Percentiles rank a stretch among this genome's conserved stretches.
phyloP scores from a whole-genome alignment of 1,140 invertebrate genomes.

The Leptestheria dahalacensis region DNA sequence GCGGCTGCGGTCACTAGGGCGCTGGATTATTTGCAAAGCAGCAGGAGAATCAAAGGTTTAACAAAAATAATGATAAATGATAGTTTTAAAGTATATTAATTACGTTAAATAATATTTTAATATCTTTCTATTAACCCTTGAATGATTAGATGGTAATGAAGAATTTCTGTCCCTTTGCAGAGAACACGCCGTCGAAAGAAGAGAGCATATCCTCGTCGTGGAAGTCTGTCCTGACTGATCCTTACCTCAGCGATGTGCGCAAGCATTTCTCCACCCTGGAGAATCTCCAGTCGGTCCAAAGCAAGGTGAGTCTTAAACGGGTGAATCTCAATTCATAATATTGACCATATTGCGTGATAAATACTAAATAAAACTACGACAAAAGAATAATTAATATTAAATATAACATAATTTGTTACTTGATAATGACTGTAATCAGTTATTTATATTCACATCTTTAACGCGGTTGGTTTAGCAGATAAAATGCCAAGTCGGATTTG shows the following conservation, averaged over 20 bases:
- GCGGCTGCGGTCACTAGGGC: slow-evolving; percentile 11
- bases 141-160: not conserved
- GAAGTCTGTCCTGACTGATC: slow-evolving; percentile 9
- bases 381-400: too few species aligned
- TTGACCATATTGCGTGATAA: too few species aligned
- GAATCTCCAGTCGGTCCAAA: slow-evolving; percentile 1
- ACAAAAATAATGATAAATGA: not conserved
- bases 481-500: too few species aligned
- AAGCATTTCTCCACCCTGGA: slow-evolving; percentile 8
- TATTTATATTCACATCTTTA: too few species aligned
- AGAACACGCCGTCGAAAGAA: not conserved
- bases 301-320: slow-evolving; percentile 11
- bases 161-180: not conserved
- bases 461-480: too few species aligned
- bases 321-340: too few species aligned
- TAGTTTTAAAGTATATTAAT: not conserved
- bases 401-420: too few species aligned
- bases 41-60: not conserved
- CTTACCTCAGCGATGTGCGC: not conserved
- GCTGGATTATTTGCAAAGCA: slow-evolving; percentile 8
- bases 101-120: too few species aligned
- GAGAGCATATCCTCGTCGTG: slow-evolving; percentile 6
- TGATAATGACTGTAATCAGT: too few species aligned
- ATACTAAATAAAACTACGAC: too few species aligned
- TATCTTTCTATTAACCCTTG: too few species aligned